Evolutionary conservation across 2,888 invertebrate genomes (phyloP), one percentile per base, ranked within the genome.

Genomic region (Drepanosiphum platanoidis): DNA sequence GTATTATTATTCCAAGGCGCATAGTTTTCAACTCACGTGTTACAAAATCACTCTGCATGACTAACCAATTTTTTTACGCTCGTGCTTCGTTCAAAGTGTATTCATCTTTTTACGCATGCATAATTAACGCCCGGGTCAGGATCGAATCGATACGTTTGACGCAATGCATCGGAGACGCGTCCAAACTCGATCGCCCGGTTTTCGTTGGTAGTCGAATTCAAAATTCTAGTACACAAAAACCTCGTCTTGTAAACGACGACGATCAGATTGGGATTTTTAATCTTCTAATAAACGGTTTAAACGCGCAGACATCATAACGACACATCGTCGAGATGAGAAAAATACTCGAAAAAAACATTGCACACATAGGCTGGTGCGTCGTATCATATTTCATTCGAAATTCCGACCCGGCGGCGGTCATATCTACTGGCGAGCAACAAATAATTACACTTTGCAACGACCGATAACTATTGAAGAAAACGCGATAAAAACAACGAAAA

Each of bases 21-120:
- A 11, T 27, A 30, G 32, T 79, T 68, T 46, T 79, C 79, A n/a
- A 68, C 46, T 68, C 46, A 68, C 46, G 79, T 68, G 66, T 79
- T 68, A 79, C 46, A 79, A 68, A 68, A 79, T 79, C 46, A 79
- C 79, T 68, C 66, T 42, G 68, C 34, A 68, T 34, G 79, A 79
- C 79, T 79, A 79, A 79, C 79, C 15, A 9, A 79, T 79, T 78
- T 32, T 66, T 32, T n/a, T 46, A 46, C 22, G 13, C 42, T 78
- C 39, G 66, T 79, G 18, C 77, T 77, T 61, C 77, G 61, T 68
- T 79, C 46, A 68, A 68, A 46, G 42, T 42, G 46, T 34, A 68
- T 46, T 68, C 46, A 1, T 79, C 46, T 34, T 75, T 52, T 52
- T 27, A 18, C 13, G 27, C 18, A 68, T 52, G 27, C 52, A 79